These are phyloP conservation scores for Oscheius sp. DNA, from an alignment of 2,888 invertebrate genomes.

Conservation along the genomic window DNA sequence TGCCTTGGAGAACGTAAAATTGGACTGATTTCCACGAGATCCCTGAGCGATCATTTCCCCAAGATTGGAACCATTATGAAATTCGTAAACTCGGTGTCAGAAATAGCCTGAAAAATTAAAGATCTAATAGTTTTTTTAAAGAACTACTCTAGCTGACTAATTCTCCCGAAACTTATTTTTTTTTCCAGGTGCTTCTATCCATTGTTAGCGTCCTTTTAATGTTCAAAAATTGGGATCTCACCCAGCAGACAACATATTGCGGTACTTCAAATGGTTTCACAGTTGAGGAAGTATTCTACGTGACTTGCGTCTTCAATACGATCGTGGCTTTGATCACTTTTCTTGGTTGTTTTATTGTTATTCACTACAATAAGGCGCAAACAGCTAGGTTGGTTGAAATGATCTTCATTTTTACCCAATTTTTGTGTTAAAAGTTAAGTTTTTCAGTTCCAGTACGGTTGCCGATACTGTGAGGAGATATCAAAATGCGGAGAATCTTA, in stretches of 20 bases:
- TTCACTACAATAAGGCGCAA: background rate
- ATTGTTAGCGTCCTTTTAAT: conserved; percentile 5
- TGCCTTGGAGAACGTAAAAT: too few species aligned
- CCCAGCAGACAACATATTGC: conserved; percentile 15
- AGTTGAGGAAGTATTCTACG: conserved; percentile 26
- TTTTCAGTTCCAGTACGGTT: conserved; percentile 14
- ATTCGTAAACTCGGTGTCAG: too few species aligned
- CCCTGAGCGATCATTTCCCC: too few species aligned
- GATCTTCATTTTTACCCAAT: background rate
- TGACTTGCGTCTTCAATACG: conserved; percentile 11
- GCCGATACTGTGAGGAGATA: conserved; percentile 12
- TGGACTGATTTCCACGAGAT: too few species aligned
- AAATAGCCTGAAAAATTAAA: too few species aligned
- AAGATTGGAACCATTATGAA: too few species aligned
- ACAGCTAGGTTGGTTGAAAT: conserved; percentile 6
- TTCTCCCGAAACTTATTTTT: too few species aligned
- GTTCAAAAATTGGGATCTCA: conserved; percentile 25
- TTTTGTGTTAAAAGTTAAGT: background rate
- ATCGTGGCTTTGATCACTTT: conserved; percentile 18
- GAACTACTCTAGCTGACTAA: too few species aligned
- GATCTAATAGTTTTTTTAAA: too few species aligned
- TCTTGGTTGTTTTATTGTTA: conserved; percentile 16
- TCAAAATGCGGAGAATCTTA: conserved; percentile 22
- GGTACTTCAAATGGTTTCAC: conserved; percentile 20
- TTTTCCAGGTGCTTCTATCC: background rate